Conservation (phyloP, 2,797 vertebrate genomes). For the Trachops cirrhosus region DNA sequence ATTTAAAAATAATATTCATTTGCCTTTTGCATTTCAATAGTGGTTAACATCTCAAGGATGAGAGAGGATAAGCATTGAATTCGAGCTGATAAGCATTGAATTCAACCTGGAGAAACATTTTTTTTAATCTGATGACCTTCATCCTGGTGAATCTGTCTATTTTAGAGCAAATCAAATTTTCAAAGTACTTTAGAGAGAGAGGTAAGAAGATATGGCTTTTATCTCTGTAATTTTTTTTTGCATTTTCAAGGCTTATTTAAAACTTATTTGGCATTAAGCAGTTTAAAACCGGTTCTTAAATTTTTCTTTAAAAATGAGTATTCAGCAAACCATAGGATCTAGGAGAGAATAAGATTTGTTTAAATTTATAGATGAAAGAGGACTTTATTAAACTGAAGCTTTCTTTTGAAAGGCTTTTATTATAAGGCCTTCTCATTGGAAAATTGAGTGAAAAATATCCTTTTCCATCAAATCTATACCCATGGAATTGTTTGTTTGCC, state of each 20-base stretch:
- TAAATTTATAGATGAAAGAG: constrained; percentile 15
- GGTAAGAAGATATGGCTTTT: not conserved
- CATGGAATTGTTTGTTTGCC: constrained; percentile 51
- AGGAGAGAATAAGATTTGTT: constrained; percentile 1
- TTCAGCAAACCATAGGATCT: not conserved
- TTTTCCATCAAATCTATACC: constrained; percentile 10
- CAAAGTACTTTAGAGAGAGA: not conserved
- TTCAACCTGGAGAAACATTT: not conserved
- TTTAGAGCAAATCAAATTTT: constrained; percentile 30
- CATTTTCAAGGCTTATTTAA: constrained; percentile 23
- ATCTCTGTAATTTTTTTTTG: not conserved
- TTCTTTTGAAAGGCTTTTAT: constrained; percentile 40
- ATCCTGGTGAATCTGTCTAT: not conserved
- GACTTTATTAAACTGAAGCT: not conserved
- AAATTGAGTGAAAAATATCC: constrained; percentile 60
- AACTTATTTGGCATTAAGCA: constrained; percentile 3
- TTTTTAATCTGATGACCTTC: not conserved
- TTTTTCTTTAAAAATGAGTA: constrained; percentile 40
- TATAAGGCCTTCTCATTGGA: constrained; percentile 60
- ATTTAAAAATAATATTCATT: constrained; percentile 32
- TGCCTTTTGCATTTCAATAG: not conserved
- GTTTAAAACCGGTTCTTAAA: constrained; percentile 19
- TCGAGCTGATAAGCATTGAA: not conserved
- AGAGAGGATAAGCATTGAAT: not conserved
- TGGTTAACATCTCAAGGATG: not conserved